Percentiles rank a stretch among this genome's conserved stretches.
Conservation (phyloP, 2,113 vertebrate species). For the Uropsilus gracilis region DNA sequence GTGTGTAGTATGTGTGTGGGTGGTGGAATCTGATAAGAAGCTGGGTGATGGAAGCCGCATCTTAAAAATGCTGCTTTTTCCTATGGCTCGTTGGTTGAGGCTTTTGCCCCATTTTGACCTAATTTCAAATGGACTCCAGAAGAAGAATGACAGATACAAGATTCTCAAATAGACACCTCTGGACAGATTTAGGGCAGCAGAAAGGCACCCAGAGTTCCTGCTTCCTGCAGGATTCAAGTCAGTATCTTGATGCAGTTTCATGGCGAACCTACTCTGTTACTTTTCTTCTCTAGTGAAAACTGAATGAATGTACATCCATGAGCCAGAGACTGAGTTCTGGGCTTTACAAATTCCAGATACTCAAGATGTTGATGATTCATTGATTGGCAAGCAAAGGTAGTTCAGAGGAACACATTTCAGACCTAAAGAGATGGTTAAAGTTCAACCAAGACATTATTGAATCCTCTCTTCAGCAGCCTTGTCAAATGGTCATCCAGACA, state of each 20-base stretch:
- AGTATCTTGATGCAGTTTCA: background rate
- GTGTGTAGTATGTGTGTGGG: no score
- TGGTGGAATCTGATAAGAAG: no score
- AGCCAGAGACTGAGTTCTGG: background rate
- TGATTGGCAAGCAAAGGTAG: conserved; percentile 17
- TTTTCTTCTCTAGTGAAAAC: background rate
- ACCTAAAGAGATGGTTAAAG: background rate
- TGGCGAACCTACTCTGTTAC: background rate
- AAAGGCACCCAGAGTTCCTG: background rate
- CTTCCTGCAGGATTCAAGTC: background rate
- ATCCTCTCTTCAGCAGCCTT: background rate
- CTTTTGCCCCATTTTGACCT: no score
- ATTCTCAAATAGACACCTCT: background rate
- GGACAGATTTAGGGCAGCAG: background rate
- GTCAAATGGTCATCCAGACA: background rate
- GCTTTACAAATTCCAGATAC: conserved; percentile 36
- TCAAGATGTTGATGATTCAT: background rate
- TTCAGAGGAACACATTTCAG: conserved; percentile 40
- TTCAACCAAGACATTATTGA: background rate
- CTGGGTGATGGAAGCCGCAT: no score
- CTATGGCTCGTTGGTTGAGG: no score
- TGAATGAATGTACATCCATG: background rate
- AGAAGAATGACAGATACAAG: background rate
- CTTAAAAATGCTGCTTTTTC: no score
- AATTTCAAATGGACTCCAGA: conserved; percentile 2